Evolutionary conservation across 2,113 vertebrate genomes (phyloP).

Genomic region (Pelodiscus sinensis): DNA sequence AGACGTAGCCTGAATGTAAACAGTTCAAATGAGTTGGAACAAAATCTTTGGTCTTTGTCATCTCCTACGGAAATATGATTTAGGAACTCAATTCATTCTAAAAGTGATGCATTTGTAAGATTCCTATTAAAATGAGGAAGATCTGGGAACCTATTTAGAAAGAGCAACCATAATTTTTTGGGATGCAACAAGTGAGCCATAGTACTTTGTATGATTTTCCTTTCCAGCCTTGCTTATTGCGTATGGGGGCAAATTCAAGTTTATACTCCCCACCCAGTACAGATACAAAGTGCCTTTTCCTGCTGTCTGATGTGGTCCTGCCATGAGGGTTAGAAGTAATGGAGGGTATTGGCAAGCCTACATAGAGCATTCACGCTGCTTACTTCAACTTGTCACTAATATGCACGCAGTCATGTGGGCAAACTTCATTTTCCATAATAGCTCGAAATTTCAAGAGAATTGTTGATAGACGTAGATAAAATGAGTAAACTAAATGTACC

Average conservation of each 20-base stretch:
- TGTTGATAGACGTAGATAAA: no score
- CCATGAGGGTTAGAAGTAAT: no score
- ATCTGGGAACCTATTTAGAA: neutral
- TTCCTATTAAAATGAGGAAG: neutral
- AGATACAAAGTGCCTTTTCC: no score
- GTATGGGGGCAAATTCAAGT: neutral
- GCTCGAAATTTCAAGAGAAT: no score
- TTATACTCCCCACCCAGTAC: neutral
- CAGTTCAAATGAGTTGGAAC: neutral
- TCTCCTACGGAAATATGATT: neutral
- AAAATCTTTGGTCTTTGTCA: neutral
- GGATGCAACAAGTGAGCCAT: neutral
- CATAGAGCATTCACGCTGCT: no score
- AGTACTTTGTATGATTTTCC: neutral
- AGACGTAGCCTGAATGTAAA: neutral
- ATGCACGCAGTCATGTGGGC: no score
- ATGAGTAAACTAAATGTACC: no score
- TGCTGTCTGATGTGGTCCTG: no score
- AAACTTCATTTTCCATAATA: no score
- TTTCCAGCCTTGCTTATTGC: neutral
- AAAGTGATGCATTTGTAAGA: neutral
- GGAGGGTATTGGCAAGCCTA: no score
- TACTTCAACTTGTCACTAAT: no score
- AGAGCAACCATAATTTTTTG: neutral
- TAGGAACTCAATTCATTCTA: neutral